These are phyloP conservation scores for Origma solitaria DNA, from an alignment of 2,113 vertebrate genomes.

Conservation along the genomic window DNA sequence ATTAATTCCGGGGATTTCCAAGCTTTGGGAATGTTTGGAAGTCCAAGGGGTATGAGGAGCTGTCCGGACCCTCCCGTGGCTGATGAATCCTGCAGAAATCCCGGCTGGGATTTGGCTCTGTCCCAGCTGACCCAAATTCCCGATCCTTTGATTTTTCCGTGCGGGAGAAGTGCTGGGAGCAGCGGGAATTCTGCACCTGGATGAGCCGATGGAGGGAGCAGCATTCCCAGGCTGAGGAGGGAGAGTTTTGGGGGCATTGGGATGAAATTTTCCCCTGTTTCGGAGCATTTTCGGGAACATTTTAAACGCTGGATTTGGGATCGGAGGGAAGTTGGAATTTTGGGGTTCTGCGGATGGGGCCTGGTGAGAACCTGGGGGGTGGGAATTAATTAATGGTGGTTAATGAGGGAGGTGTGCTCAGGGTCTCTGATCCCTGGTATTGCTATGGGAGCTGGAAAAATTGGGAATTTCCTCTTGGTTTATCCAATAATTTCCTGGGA, in stretches of 20 bases:
- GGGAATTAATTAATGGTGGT: not conserved
- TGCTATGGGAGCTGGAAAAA: not conserved
- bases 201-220: fast-evolving
- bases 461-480: not conserved
- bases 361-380: fast-evolving
- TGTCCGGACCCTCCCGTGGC: not conserved
- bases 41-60: not conserved
- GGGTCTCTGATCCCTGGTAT: not conserved
- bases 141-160: not conserved
- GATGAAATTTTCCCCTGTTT: not conserved
- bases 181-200: not conserved
- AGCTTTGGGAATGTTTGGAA: not conserved
- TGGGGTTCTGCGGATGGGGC: fast-evolving
- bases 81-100: not conserved
- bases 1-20: not conserved
- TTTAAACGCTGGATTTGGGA: fast-evolving
- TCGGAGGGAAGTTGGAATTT: not conserved
- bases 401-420: not conserved
- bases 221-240: fast-evolving
- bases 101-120: not conserved
- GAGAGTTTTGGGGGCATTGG: not conserved
- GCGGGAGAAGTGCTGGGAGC: not conserved
- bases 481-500: not conserved
- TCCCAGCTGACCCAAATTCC: not conserved
- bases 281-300: not conserved